Evolutionary conservation across 2,113 vertebrate species (phyloP), one percentile per base, ranked within the genome.

Genomic region (Phrynocephalus versicolor): DNA sequence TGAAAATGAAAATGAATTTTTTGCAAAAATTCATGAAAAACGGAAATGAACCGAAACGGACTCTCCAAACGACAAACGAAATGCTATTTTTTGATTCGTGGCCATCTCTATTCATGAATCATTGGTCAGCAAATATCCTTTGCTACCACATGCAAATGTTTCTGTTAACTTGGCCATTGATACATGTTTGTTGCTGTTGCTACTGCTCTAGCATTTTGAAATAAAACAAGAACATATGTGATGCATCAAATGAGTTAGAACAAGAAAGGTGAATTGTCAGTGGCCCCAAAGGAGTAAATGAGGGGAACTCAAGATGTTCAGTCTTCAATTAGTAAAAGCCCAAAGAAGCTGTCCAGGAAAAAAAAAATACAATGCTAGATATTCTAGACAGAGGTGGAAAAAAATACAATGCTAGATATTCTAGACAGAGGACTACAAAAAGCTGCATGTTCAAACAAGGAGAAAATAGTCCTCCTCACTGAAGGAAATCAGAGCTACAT

Each of bases 321-420:
- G 1, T 37, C 79, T 60, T 23, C 80, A 62, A 3, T 9, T 83
- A 33, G 72, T 30, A 69, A 65, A 76, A 15, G 27, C 15, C 55
- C 57, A 82, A 82, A 78, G 80, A 82, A 87, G 30, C 80, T 71
- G 18, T 87, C 73, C 1, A 30, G 65, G n/a, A 81, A 80, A 71
- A 6, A 74, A n/a, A 35, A 78, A 77, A 3, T 39, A 5, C 16
- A 75, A 76, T 57, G 18, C 45, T 67, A 81, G 77, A 80, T 23
- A 69, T 80, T 80, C 67, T 27, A 57, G 60, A 33, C 72, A n/a
- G 13, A 58, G 15, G 62, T n/a, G n/a, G n/a, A n/a, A n/a, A n/a
- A 35, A 78, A 77, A 3, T 39, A 5, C 16, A 75, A 76, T 57
- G 18, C 45, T 67, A 81, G 77, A 80, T 23, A 69, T 80, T 80